A percentile compares a stretch with the other conserved stretches of the same genome.
phyloP scores from a whole-genome alignment of 2,888 invertebrate species.

The Hymenopus coronatus region DNA sequence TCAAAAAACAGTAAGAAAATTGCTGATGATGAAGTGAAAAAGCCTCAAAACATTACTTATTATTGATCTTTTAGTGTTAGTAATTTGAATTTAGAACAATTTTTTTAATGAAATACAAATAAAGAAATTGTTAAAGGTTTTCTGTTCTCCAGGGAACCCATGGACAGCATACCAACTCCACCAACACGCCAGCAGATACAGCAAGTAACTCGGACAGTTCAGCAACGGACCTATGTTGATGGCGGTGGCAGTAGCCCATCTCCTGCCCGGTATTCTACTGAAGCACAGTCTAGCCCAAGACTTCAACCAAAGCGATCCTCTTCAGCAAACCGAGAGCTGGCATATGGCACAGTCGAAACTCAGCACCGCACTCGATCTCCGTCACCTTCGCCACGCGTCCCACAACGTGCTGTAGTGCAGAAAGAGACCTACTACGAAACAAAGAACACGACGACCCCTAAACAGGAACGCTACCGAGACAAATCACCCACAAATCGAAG shows the following conservation, averaged over 20 bases:
- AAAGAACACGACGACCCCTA: conserved; percentile 9
- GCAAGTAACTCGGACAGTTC: conserved; percentile 28
- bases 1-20: too few species aligned
- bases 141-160: conserved; percentile 21
- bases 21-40: too few species aligned
- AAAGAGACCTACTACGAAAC: conserved; percentile 31
- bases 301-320: conserved; percentile 29
- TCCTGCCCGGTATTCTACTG: conserved; percentile 2
- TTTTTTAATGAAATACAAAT: too few species aligned
- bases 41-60: too few species aligned
- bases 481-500: conserved; percentile 33
- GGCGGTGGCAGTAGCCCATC: conserved; percentile 20
- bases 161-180: conserved; percentile 31
- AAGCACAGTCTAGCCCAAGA: conserved; percentile 8
- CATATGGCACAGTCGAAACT: conserved; percentile 22
- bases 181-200: conserved; percentile 7
- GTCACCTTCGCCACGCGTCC: conserved; percentile 26
- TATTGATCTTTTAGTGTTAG: too few species aligned
- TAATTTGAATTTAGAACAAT: too few species aligned
- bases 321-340: conserved; percentile 30
- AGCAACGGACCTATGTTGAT: conserved; percentile 27
- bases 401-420: conserved; percentile 22
- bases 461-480: conserved; percentile 31
- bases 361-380: conserved; percentile 25
- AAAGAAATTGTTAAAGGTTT: background rate